Base-by-base conservation (phyloP, 2,888 invertebrate species). In the Thyatira batis region DNA sequence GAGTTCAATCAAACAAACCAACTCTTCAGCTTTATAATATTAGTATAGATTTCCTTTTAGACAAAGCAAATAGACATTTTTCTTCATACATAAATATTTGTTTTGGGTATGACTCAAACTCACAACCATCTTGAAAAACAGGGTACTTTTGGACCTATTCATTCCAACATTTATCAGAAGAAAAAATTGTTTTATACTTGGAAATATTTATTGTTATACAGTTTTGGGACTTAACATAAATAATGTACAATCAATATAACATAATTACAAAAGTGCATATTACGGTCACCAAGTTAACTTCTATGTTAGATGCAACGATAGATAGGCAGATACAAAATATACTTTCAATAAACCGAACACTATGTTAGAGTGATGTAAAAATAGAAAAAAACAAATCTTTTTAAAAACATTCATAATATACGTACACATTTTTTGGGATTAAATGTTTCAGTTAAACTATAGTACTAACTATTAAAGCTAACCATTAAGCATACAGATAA, bases 381-480 rank as follows among this genome's bases (percentile, higher is more conserved):
- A 70, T 72, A 44, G 8, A 76, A 62, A 73, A 69, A 75, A 76
- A n/a, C n/a, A n/a, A n/a, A n/a, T n/a, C n/a, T n/a, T n/a, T n/a
- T n/a, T n/a, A n/a, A n/a, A 63, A 67, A 69, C 62, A 69, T 74
- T 65, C 75, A 82, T 74, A 71, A 67, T 79, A 79, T 76, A n/a
- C 81, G 78, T 84, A 86, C 75, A 85, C 79, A 83, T 89, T 87
- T n/a, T 90, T 90, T 91, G 88, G 88, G 76, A 77, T 82, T 85
- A 78, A 79, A 80, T 78, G 76, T 80, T 78, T 67, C 60, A 63
- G 73, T 73, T 78, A 78, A 63, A 65, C 83, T 85, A 86, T 66
- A 71, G 71, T 86, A 87, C 82, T 84, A 87, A 76, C 89, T 90
- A 91, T 91, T 92, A 92, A 92, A 92, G 91, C 90, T 92, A 88